A percentile compares a stretch with the other conserved stretches of the same genome.
Conservation (phyloP, 2,797 vertebrate genomes). For the Enteromius argenteus region DNA sequence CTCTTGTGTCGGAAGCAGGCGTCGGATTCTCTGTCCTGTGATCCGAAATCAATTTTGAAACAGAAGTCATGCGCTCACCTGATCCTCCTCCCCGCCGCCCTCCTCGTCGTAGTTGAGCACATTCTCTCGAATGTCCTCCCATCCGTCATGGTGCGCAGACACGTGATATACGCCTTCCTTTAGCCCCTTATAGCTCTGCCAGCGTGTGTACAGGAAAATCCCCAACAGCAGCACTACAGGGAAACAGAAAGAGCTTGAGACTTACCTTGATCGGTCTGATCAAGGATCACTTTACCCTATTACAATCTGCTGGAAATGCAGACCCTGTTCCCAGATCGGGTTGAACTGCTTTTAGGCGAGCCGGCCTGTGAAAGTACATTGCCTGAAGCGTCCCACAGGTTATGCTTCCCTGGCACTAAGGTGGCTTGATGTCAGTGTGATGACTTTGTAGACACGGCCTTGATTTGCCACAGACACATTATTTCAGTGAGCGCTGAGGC, state of each 20-base stretch:
- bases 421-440: conserved; percentile 41
- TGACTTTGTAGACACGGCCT: conserved; percentile 34
- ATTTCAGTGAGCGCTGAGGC: conserved; percentile 43
- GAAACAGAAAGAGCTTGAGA: conserved; percentile 40
- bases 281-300: conserved; percentile 6
- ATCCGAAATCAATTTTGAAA: conserved; percentile 29
- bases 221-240: conserved; percentile 82
- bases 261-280: conserved; percentile 11
- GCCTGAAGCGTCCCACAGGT: conserved; percentile 28
- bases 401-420: conserved; percentile 10
- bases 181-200: conserved; percentile 80
- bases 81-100: conserved; percentile 89
- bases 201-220: conserved; percentile 83
- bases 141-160: conserved; percentile 82
- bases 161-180: conserved; percentile 82
- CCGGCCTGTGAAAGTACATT: conserved; percentile 22
- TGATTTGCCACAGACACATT: conserved; percentile 47
- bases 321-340: conserved; percentile 24
- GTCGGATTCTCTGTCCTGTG: conserved; percentile 17
- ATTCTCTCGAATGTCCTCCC: conserved; percentile 90
- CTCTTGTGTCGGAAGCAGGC: not conserved
- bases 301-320: conserved; percentile 3
- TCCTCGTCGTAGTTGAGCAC: conserved; percentile 92
- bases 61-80: conserved; percentile 75
- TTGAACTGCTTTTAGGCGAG: conserved; percentile 25